Evolutionary conservation across 2,888 invertebrate genomes (phyloP), one percentile per base, ranked within the genome.

Genomic region (Parthenolecanium corni): DNA sequence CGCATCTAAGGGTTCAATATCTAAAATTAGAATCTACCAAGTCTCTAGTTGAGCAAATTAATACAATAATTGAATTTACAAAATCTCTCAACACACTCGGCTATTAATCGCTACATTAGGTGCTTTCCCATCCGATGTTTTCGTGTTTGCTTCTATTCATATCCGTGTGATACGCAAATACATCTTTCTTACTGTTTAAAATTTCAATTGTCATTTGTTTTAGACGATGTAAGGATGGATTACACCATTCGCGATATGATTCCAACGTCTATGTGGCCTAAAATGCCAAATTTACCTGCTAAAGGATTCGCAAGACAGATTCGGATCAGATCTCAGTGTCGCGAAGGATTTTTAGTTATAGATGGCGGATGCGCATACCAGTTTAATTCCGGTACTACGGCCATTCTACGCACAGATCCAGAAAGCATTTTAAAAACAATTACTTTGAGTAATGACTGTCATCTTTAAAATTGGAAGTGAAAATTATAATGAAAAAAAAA

Each of bases 181-280:
- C n/a, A n/a, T n/a, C n/a, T n/a, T n/a, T n/a, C n/a, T n/a, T n/a
- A n/a, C n/a, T n/a, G n/a, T n/a, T n/a, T n/a, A n/a, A n/a, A n/a
- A n/a, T n/a, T n/a, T n/a, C n/a, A n/a, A n/a, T n/a, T n/a, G n/a
- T n/a, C n/a, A n/a, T n/a, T n/a, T n/a, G 3, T 72, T 73, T 42
- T 70, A 84, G 90, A 87, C 70, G 85, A 88, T 67, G 77, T 78
- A 3, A 80, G 82, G 68, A 80, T 98, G 75, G 88, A 89, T 64
- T 98, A 93, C 73, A 88, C 91, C 0, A 85, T 98, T 49, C 82
- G 97, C 11, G 98, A 98, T 74, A 87, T 93, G 72, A 89, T 96
- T 52, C 63, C 63, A 16, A 63, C 31, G 31, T 21, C 44, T 2
- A 14, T 23, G 9, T 63, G 63, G 63, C 84, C 87, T 64, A 89